Evolutionary conservation across 2,113 vertebrate species (phyloP), one percentile per base, ranked within the genome.

Genomic region (Aleadryas rufinucha): DNA sequence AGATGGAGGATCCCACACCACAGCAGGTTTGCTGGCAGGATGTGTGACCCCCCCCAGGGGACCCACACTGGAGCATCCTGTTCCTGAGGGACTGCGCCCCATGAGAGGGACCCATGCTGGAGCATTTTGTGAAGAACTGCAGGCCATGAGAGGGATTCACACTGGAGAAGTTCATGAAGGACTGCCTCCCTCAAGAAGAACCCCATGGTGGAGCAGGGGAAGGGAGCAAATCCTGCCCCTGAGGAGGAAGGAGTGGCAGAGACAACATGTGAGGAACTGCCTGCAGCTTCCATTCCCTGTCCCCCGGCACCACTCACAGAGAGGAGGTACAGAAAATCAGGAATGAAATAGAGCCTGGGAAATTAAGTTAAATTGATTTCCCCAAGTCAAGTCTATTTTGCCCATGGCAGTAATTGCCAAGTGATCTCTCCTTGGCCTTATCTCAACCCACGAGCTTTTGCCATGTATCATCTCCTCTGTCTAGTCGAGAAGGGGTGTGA

Each of bases 371-470:
- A 70, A 50, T 21, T 74, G 6, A 31, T 59, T 70, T 87, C 11
- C 18, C 6, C 21, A 61, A 27, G 33, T 4, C 4, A 24, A 47
- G 21, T 7, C 10, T 37, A 19, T 28, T 65, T 71, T 63, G 47
- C 19, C 11, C 2, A 1, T 19, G 13, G 52, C 6, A 35, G 10
- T 50, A 71, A 35, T 6, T n/a, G 15, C 3, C 13, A n/a, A 80
- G 22, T 16, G 11, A 59, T 45, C 6, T 26, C 23, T 31, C 30
- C n/a, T 49, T 47, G 30, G 31, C 11, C 20, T 63, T 31, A 42
- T 45, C 66, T 80, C 5, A 2, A 45, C 8, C 4, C 16, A 42
- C 0, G 0, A 61, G 21, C 6, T 57, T 70, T 65, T 12, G 7
- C 13, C 1, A 1, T 13, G 18, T 45, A 59, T 59, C 3, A 1